These are phyloP conservation scores for Corbicula japonica DNA, from an alignment of 2,888 invertebrate genomes.

Conservation along the genomic window DNA sequence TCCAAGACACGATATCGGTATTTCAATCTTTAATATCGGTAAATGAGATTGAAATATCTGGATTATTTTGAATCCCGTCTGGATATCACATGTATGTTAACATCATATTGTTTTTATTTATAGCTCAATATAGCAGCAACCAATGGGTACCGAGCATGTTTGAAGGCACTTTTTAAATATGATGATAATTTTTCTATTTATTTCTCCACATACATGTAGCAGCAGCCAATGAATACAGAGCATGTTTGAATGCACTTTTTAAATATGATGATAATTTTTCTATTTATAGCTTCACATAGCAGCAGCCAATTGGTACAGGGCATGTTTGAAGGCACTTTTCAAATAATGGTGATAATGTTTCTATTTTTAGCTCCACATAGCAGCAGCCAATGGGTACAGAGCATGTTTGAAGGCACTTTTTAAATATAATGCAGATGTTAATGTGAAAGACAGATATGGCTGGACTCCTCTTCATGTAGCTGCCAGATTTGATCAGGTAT, in stretches of 20 bases:
- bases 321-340: constrained; percentile 70
- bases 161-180: constrained; percentile 70
- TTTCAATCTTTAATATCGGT: too few species aligned
- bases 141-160: constrained; percentile 77
- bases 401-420: constrained; percentile 72
- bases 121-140: constrained; percentile 80
- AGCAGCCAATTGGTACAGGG: constrained; percentile 77
- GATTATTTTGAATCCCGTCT: too few species aligned
- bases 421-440: constrained; percentile 71
- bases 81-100: too few species aligned
- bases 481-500: constrained; percentile 79
- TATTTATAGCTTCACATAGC: constrained; percentile 76
- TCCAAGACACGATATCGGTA: too few species aligned
- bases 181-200: constrained; percentile 34
- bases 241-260: constrained; percentile 71
- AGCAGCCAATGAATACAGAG: constrained; percentile 78
- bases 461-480: constrained; percentile 82
- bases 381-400: constrained; percentile 79
- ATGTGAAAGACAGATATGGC: constrained; percentile 68
- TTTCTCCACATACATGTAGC: constrained; percentile 77
- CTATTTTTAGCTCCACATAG: constrained; percentile 76
- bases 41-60: too few species aligned
- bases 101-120: constrained; percentile 7
- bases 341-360: background rate
- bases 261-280: constrained; percentile 55